Conservation (phyloP, 2,797 vertebrate species). For the Dendrocincla tyrannina region DNA sequence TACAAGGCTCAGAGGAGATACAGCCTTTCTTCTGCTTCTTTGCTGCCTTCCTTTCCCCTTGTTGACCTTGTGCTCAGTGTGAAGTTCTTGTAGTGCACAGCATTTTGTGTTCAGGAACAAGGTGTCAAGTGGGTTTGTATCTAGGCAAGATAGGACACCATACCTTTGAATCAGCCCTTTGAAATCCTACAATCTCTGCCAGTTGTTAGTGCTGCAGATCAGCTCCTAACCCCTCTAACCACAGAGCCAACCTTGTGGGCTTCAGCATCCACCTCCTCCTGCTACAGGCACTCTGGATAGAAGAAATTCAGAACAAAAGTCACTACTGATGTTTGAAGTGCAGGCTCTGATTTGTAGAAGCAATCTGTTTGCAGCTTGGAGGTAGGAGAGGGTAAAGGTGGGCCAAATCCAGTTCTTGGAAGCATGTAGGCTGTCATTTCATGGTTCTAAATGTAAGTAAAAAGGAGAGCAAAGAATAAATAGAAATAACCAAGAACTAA, state of each 20-base stretch:
- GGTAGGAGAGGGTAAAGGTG: background rate
- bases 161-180: background rate
- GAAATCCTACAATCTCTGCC: background rate
- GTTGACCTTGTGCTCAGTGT: background rate
- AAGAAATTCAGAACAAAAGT: background rate
- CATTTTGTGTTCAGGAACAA: conserved; percentile 11
- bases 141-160: background rate
- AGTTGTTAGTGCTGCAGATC: background rate
- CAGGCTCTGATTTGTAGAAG: background rate
- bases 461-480: background rate
- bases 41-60: background rate
- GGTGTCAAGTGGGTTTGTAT: background rate
- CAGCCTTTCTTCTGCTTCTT: background rate
- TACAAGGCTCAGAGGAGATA: background rate
- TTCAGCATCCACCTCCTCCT: background rate
- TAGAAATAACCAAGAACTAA: background rate
- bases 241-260: background rate
- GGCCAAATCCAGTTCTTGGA: background rate
- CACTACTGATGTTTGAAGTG: background rate
- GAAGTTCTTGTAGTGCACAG: background rate
- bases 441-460: background rate
- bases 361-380: background rate
- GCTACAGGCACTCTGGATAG: background rate
- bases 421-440: background rate
- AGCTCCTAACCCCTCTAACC: background rate